Base-by-base conservation (phyloP, 2,113 vertebrate species). In the Oreotragus oreotragus region DNA sequence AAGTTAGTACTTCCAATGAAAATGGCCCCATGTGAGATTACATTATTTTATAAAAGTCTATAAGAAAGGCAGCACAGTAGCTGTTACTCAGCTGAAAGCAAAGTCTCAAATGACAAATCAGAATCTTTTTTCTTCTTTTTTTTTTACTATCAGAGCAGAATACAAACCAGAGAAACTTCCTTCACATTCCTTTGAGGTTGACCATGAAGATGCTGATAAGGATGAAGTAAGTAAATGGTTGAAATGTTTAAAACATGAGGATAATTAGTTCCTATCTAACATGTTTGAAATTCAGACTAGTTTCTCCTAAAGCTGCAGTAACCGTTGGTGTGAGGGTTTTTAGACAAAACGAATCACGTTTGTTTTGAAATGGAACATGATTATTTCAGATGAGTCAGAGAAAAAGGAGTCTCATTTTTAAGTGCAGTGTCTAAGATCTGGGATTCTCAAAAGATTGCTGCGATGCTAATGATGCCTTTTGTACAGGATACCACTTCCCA, bases 171-270 rank as follows among this genome's bases (percentile, higher is more conserved):
- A 99, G 98, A 99, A 99, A 98, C 98, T 99, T 96, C 99, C 99
- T 23, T 99, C 99, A 8, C 99, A 99, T 98, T 99, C 99, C 81
- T 99, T 99, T 98, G 99, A 99, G 99, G 99, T 99, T 5, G 99
- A 99, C 98, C 99, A 99, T 97, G 99, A 99, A 98, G 99, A 99
- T 86, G 98, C 99, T 96, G 99, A 99, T 98, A 99, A 99, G 96
- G 99, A 99, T 99, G 99, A 99, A 99, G 99, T 99, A 98, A 98
- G 99, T 97, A 76, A 83, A 73, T 19, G 70, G 51, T 0, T 1
- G 60, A 43, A 85, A 47, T 90, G 84, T 79, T 53, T 97, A 77
- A 88, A 97, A 80, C 94, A 53, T 36, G 87, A 95, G n/a, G 0
- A 53, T 73, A 88, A 66, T 96, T 36, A 58, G 49, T 1, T 15